Evolutionary conservation across 2,888 invertebrate species (phyloP).

Genomic region (Branchipolynoe longqiensis): DNA sequence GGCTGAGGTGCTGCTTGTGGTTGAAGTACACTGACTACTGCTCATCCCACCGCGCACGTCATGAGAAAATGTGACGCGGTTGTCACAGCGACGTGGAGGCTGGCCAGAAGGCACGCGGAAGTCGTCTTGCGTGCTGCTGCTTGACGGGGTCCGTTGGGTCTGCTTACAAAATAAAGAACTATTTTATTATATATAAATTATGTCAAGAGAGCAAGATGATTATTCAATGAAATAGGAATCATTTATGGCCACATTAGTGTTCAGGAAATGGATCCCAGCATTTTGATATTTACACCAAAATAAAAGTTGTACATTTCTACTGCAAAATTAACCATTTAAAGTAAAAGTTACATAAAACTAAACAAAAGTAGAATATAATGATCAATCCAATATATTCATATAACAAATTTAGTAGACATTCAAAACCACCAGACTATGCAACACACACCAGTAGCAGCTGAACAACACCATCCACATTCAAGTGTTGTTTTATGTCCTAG

Average conservation of each 20-base stretch:
- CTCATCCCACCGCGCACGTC: constrained; percentile 10
- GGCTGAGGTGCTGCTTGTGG: background rate
- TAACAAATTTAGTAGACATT: too few species aligned
- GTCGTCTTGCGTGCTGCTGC: background rate
- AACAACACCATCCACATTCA: too few species aligned
- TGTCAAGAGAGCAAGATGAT: background rate
- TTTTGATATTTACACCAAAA: background rate
- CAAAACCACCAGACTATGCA: too few species aligned
- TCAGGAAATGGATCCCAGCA: background rate
- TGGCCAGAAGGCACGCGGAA: constrained; percentile 18
- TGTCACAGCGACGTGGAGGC: background rate
- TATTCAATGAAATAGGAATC: too few species aligned
- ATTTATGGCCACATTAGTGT: background rate
- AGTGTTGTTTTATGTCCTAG: too few species aligned
- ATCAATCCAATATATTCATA: too few species aligned
- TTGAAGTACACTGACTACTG: constrained; percentile 8
- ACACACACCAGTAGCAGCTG: too few species aligned
- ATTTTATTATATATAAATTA: background rate
- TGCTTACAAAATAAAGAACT: background rate
- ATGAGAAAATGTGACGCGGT: background rate
- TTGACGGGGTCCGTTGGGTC: background rate
- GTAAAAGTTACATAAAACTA: too few species aligned
- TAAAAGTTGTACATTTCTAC: background rate
- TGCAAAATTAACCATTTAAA: too few species aligned
- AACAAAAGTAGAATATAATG: too few species aligned